Evolutionary conservation across 2,888 invertebrate species (phyloP).

Genomic region (Protula sp.): DNA sequence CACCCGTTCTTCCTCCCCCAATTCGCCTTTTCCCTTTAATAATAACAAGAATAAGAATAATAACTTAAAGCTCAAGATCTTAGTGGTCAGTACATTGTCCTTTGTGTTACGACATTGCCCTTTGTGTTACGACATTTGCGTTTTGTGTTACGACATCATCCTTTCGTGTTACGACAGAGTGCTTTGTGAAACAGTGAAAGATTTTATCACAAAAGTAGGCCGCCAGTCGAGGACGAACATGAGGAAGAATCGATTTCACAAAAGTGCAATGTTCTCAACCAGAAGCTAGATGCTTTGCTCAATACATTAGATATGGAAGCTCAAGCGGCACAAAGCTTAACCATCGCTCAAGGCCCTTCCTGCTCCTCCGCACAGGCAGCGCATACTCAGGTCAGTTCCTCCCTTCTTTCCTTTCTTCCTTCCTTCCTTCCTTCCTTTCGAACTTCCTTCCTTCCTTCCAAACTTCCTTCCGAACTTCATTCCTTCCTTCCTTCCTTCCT

Average conservation of each 20-base stretch:
- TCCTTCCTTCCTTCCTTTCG: conserved; percentile 1
- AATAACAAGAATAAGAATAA: too few relatives aligned
- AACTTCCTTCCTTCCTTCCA: too few relatives aligned
- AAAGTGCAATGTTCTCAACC: conserved; percentile 66
- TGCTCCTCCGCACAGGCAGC: too few relatives aligned
- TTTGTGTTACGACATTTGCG: too few relatives aligned
- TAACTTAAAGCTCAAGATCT: too few relatives aligned
- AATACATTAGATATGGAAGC: conserved; percentile 69
- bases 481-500: conserved; percentile 8
- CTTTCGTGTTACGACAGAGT: conserved; percentile 48
- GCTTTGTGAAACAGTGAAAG: conserved; percentile 73
- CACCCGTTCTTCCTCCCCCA: too few relatives aligned
- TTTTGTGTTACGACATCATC: background rate
- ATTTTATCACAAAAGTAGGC: conserved; percentile 62
- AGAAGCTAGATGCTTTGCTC: conserved; percentile 70
- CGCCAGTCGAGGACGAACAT: conserved; percentile 25
- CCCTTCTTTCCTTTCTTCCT: conserved; percentile 1
- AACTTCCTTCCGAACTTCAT: too few relatives aligned
- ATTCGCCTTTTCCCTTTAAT: too few relatives aligned
- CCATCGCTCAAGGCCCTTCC: too few relatives aligned
- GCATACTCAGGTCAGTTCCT: too few relatives aligned
- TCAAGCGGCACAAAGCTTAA: conserved; percentile 39
- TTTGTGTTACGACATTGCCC: too few relatives aligned
- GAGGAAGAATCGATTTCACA: conserved; percentile 18
- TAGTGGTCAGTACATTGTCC: too few relatives aligned